phyloP scores from a whole-genome alignment of 2,888 invertebrate species.

The Nesidiocoris tenuis region DNA sequence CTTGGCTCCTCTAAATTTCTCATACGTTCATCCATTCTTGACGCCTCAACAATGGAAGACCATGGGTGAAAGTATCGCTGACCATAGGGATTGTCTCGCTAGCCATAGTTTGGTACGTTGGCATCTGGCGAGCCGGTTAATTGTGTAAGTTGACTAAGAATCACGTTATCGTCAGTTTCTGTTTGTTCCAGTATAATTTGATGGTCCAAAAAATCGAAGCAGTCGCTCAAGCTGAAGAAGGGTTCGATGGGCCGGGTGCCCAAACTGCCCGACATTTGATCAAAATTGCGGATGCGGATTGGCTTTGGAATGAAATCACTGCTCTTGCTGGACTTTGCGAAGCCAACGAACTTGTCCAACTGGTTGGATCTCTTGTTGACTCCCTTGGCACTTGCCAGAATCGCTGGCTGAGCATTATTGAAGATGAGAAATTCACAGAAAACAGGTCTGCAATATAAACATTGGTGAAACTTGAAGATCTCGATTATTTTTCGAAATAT shows the following conservation, averaged over 20 bases:
- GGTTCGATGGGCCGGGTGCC: slow-evolving; percentile 44
- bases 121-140: not conserved
- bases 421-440: slow-evolving; percentile 42
- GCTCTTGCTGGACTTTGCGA: slow-evolving; percentile 44
- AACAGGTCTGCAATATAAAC: slow-evolving; percentile 29
- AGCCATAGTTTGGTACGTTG: slow-evolving; percentile 12
- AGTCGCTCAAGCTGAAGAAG: slow-evolving; percentile 46
- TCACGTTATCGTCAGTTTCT: too few relatives aligned
- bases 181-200: slow-evolving; percentile 45
- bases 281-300: slow-evolving; percentile 28
- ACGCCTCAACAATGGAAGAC: slow-evolving; percentile 41
- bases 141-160: too few relatives aligned
- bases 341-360: slow-evolving; percentile 43
- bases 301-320: slow-evolving; percentile 46
- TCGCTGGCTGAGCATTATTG: slow-evolving; percentile 39
- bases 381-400: slow-evolving; percentile 30
- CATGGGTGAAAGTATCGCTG: slow-evolving; percentile 34
- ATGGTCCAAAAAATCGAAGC: slow-evolving; percentile 47
- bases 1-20: slow-evolving; percentile 42
- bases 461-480: not conserved
- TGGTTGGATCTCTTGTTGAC: slow-evolving; percentile 41
- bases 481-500: not conserved
- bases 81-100: slow-evolving; percentile 35
- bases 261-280: slow-evolving; percentile 44
- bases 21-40: slow-evolving; percentile 45